Evolutionary conservation across 2,888 invertebrate genomes (phyloP).

Genomic region (Nomada ferruginata): DNA sequence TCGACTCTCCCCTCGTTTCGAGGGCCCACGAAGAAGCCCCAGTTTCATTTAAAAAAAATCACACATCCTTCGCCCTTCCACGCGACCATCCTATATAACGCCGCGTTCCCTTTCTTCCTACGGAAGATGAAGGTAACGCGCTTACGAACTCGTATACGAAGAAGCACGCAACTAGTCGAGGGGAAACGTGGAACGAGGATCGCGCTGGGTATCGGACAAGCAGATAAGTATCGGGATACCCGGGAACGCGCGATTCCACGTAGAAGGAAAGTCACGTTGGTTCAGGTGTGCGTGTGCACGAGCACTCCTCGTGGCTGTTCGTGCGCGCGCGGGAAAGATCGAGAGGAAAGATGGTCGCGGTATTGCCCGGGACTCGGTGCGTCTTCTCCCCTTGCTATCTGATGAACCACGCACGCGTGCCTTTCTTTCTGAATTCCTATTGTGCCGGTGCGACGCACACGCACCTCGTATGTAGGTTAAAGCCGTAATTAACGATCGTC

Average conservation of each 20-base stretch:
- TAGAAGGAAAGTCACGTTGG: conserved; percentile 26
- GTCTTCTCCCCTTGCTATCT: conserved; percentile 37
- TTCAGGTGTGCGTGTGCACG: conserved; percentile 15
- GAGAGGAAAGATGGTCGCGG: conserved; percentile 36
- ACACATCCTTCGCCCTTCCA: neutral
- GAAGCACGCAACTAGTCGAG: conserved; percentile 41
- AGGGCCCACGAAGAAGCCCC: too few relatives aligned
- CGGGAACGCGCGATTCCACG: conserved; percentile 44
- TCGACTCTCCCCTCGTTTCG: too few relatives aligned
- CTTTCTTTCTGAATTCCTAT: conserved; percentile 61
- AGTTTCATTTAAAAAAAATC: too few relatives aligned
- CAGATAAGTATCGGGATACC: conserved; percentile 61
- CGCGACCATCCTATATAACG: neutral
- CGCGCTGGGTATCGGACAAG: conserved; percentile 58
- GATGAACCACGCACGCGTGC: conserved; percentile 64
- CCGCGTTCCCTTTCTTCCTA: conserved; percentile 6
- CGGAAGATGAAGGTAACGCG: neutral
- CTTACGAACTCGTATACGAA: conserved; percentile 12
- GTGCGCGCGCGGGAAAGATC: conserved; percentile 35
- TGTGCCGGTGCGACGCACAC: conserved; percentile 57
- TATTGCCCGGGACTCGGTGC: conserved; percentile 4
- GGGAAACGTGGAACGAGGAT: conserved; percentile 57
- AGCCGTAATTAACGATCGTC: conserved; percentile 65
- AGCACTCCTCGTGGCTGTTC: neutral
- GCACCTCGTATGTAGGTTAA: conserved; percentile 65